phyloP scores from a whole-genome alignment of 2,113 vertebrate species.

The Natator depressus region DNA sequence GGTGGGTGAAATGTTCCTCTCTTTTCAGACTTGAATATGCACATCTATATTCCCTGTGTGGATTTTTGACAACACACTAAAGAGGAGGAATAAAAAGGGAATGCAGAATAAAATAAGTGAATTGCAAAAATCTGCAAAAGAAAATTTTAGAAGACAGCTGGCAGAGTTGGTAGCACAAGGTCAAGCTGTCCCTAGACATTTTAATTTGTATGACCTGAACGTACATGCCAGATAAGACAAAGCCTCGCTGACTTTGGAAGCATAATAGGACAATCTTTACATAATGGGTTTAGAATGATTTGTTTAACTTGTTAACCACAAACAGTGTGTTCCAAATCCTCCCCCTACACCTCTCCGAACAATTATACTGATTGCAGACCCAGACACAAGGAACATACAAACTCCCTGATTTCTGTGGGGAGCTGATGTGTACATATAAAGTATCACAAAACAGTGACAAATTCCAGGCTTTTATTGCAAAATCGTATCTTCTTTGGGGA shows the following conservation, averaged over 20 bases:
- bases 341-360: background rate
- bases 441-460: background rate
- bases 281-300: background rate
- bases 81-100: background rate
- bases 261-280: background rate
- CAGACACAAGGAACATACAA: background rate
- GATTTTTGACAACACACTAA: fast-evolving
- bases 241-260: slow-evolving; percentile 5
- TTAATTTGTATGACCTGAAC: background rate
- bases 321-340: background rate
- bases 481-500: background rate
- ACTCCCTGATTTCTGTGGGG: background rate
- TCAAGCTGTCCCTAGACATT: background rate
- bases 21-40: background rate
- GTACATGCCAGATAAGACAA: slow-evolving; percentile 22
- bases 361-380: background rate
- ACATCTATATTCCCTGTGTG: background rate
- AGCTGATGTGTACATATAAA: background rate
- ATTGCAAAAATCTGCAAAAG: background rate
- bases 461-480: background rate
- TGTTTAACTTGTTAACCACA: background rate
- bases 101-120: background rate
- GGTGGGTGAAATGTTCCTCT: background rate
- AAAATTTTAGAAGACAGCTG: background rate
- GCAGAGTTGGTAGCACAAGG: background rate